phyloP scores from a whole-genome alignment of 23 tunicate species.

The Botrylloides violaceus region DNA sequence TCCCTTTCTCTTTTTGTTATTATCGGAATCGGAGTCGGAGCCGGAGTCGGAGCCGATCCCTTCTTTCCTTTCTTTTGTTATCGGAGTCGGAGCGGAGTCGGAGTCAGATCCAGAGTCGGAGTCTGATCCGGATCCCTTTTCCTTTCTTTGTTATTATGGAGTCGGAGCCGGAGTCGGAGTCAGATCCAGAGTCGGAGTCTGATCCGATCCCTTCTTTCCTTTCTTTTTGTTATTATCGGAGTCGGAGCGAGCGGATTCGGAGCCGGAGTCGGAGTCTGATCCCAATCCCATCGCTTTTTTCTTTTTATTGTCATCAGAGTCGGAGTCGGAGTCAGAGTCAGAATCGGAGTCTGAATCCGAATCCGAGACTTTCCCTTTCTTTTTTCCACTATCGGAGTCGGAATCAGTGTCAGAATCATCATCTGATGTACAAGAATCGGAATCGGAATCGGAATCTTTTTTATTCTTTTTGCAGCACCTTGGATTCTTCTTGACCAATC shows the following conservation, averaged over 20 bases:
- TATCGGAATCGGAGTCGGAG: neutral
- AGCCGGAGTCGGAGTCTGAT: neutral
- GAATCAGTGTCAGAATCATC: neutral
- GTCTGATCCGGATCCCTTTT: too few relatives aligned
- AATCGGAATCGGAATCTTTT: neutral
- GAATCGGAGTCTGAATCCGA: neutral
- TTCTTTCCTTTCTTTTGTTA: neutral
- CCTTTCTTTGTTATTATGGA: too few relatives aligned
- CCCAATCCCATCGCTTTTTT: neutral
- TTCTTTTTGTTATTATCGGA: neutral
- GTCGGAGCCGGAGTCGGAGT: neutral
- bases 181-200: neutral
- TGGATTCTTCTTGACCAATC: neutral
- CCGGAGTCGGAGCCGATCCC: neutral
- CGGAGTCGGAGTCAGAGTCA: neutral
- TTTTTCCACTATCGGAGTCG: neutral
- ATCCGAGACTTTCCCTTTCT: too few relatives aligned
- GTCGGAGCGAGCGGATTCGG: neutral
- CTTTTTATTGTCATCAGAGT: neutral
- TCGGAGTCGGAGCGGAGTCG: neutral
- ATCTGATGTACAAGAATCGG: neutral
- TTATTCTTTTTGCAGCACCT: neutral
- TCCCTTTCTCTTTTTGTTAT: neutral
- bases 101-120: neutral
- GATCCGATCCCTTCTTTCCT: neutral